Conservation (phyloP, 2,888 invertebrate species). For the Lottia scabra region DNA sequence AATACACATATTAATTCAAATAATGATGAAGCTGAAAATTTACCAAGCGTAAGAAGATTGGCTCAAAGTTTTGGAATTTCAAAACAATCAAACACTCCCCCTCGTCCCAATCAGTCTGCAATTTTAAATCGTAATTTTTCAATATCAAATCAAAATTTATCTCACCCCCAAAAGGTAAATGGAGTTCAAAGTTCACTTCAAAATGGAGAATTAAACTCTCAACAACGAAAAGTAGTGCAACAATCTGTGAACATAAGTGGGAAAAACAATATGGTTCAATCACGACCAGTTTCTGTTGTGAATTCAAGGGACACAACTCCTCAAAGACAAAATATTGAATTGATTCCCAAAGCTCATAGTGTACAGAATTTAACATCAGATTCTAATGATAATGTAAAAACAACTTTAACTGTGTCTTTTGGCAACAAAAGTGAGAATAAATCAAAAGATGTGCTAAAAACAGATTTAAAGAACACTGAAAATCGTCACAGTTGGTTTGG, state of each 20-base stretch:
- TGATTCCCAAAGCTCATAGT: background rate
- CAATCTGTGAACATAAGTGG: background rate
- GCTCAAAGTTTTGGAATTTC: constrained; percentile 30
- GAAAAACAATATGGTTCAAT: background rate
- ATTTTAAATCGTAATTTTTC: constrained; percentile 4
- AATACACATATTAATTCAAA: background rate
- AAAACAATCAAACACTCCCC: background rate
- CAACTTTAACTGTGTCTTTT: constrained; percentile 1
- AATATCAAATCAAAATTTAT: background rate
- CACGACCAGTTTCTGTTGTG: background rate
- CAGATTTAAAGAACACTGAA: background rate
- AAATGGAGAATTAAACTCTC: background rate
- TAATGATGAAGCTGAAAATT: constrained; percentile 18
- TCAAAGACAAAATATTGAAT: background rate
- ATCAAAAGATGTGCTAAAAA: background rate
- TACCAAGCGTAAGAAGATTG: constrained; percentile 32
- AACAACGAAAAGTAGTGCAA: background rate
- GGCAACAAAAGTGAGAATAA: background rate
- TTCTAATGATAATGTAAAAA: background rate
- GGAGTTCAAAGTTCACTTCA: constrained; percentile 2
- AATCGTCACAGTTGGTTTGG: background rate
- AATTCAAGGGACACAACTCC: background rate
- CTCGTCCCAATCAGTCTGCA: background rate
- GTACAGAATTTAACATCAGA: background rate
- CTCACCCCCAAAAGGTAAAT: background rate